Conservation (phyloP, 2,888 invertebrate genomes). For the Biston stratarius region DNA sequence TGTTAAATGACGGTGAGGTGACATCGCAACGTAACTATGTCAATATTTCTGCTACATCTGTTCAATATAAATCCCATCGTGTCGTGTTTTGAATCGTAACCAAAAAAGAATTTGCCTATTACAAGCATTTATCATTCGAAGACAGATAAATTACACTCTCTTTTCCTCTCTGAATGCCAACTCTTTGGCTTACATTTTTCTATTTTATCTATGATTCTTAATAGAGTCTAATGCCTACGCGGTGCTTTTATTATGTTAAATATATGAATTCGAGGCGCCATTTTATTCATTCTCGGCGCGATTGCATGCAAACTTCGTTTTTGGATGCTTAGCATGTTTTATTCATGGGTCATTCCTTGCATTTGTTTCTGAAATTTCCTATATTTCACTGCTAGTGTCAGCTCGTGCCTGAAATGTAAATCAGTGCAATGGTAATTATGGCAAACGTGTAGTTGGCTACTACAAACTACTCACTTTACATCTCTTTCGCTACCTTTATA, state of each 20-base stretch:
- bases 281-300: background rate
- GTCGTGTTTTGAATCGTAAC: too few relatives aligned
- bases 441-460: background rate
- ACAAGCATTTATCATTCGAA: background rate
- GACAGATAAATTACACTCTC: background rate
- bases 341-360: slow-evolving; percentile 24
- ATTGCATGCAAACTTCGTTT: slow-evolving; percentile 19
- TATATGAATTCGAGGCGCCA: slow-evolving; percentile 10
- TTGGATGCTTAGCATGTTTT: slow-evolving; percentile 18
- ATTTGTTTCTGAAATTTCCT: slow-evolving; percentile 10
- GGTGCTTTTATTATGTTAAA: slow-evolving; percentile 23
- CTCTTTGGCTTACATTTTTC: background rate
- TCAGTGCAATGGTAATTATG: background rate
- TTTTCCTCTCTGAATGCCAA: background rate
- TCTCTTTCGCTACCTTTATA: too few relatives aligned
- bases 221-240: background rate
- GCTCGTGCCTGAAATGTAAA: slow-evolving; percentile 15
- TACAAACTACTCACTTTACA: too few relatives aligned
- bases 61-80: too few relatives aligned
- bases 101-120: too few relatives aligned
- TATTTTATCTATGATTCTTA: background rate
- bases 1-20: too few relatives aligned
- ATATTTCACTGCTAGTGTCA: slow-evolving; percentile 5
- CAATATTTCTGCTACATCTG: too few relatives aligned
- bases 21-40: too few relatives aligned